Base-by-base conservation (phyloP, 2,888 invertebrate genomes). In the Rhodophaea formosa region DNA sequence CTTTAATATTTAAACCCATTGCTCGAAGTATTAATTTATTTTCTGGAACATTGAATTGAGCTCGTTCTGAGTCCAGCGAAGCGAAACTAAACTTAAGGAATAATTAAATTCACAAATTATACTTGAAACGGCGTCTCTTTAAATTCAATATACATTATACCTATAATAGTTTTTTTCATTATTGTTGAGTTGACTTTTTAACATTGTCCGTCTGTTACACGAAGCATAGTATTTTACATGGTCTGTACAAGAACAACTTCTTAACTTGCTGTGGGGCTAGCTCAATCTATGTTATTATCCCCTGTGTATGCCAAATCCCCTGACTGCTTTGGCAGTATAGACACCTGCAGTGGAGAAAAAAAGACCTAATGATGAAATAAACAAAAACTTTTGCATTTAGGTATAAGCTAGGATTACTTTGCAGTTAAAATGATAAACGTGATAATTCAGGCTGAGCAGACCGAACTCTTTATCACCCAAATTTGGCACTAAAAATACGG, bases 401-500 rank as follows among this genome's bases (percentile, higher is more conserved):
- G 23, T 2, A 5, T 3, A 23, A 23, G 23, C 23, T 23, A 23
- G 23, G 2, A 23, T 23, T 23, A 2, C 23, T 23, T 23, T 23
- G 5, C 23, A 23, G 23, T 23, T 23, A 23, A 23, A 23, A 23
- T 23, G 5, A 23, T 23, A 3, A 23, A 23, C 23, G 23, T 23
- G 5, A 23, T 23, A 3, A 2, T 23, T 23, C 23, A 23, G 8
- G 10, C 45, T 17, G 16, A 45, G 10, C 45, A 16, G 16, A 45
- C 16, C 10, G 16, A 32, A 8, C 12, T 1, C 43, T 54, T 45
- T 29, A 35, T 55, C 54, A 32, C 16, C 17, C 14, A 55, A 54
- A 35, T 53, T 44, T 44, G 53, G 53, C 53, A 53, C 53, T 30
- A 44, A 53, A 55, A 45, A 51, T 39, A 55, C 54, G 45, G 15